Base-by-base conservation (phyloP, 2,888 invertebrate genomes). In the Meganola albula region DNA sequence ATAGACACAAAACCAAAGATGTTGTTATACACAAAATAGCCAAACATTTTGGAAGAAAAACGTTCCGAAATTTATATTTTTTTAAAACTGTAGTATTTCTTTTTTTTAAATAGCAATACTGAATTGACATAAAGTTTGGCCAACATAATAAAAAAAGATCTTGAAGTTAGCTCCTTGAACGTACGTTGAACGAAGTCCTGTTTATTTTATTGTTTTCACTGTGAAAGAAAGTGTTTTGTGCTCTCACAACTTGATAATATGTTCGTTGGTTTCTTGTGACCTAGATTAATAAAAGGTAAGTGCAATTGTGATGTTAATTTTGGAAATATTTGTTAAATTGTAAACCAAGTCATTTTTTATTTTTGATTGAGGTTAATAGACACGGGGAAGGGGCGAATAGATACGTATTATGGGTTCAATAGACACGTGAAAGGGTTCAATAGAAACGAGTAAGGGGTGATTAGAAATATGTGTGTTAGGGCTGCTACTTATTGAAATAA, bases 321-420 rank as follows among this genome's bases (percentile, higher is more conserved):
- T 14, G 32, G 27, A 32, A n/a, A n/a, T n/a, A n/a, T n/a, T n/a
- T n/a, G n/a, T n/a, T n/a, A n/a, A n/a, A n/a, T n/a, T n/a, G n/a
- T 27, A 32, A 32, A 32, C 32, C 27, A 32, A 32, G 32, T 32
- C 32, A 32, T 32, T 32, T 32, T 32, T 26, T n/a, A 22, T 22
- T 32, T 32, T 21, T 32, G 20, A 32, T 33, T 27, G 33, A 27
- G 33, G 27, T 33, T 27, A 32, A 32, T 32, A 26, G 32, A 22
- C 21, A 32, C 32, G 32, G 26, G 14, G 26, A 32, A 22, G 32
- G 32, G 32, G 32, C 32, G 22, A 32, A 32, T 27, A 27, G 24
- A 27, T 33, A 27, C 33, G 16, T 16, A 16, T 5, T 5, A 16
- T 16, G 16, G 16, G 16, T 4, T 16, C 16, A 16, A 16, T 16